A percentile compares a stretch with the other conserved stretches of the same genome.
Evolutionary conservation across 2,888 invertebrate species (phyloP).

Genomic region (Netelia fuscicornis): DNA sequence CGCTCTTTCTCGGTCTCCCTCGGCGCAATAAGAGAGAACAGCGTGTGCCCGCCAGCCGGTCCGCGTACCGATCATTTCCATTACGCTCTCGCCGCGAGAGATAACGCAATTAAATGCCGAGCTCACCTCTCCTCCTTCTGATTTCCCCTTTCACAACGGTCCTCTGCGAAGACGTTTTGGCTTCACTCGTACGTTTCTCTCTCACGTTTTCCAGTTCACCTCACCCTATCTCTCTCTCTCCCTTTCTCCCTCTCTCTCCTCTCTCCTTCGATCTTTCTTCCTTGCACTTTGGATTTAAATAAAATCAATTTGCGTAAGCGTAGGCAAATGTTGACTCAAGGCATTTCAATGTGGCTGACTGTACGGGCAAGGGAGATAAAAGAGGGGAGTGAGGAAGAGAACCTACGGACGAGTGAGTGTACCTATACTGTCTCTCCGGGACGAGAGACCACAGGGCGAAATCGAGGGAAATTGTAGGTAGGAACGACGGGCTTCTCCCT

Average conservation of each 20-base stretch:
- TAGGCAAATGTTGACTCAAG: conserved; percentile 84
- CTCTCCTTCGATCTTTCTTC: conserved; percentile 61
- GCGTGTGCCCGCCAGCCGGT: conserved; percentile 50
- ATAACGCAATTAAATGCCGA: conserved; percentile 80
- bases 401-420: conserved; percentile 74
- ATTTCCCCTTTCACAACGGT: conserved; percentile 25
- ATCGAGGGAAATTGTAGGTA: conserved; percentile 83
- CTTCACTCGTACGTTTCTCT: conserved; percentile 47
- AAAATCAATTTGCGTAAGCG: conserved; percentile 83
- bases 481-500: conserved; percentile 75
- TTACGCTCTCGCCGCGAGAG: conserved; percentile 73
- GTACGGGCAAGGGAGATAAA: conserved; percentile 75
- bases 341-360: conserved; percentile 83
- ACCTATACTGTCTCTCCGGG: conserved; percentile 75
- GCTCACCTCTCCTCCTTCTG: conserved; percentile 54
- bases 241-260: conserved; percentile 64
- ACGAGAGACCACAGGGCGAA: conserved; percentile 75
- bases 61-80: conserved; percentile 71
- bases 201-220: conserved; percentile 38
- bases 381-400: conserved; percentile 56
- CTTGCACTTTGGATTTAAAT: conserved; percentile 83
- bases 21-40: conserved; percentile 13
- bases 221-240: conserved; percentile 36
- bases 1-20: not conserved
- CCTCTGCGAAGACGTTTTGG: conserved; percentile 56